Evolutionary conservation across 2,113 vertebrate genomes (phyloP), one percentile per base, ranked within the genome.

Genomic region (Eira barbara): DNA sequence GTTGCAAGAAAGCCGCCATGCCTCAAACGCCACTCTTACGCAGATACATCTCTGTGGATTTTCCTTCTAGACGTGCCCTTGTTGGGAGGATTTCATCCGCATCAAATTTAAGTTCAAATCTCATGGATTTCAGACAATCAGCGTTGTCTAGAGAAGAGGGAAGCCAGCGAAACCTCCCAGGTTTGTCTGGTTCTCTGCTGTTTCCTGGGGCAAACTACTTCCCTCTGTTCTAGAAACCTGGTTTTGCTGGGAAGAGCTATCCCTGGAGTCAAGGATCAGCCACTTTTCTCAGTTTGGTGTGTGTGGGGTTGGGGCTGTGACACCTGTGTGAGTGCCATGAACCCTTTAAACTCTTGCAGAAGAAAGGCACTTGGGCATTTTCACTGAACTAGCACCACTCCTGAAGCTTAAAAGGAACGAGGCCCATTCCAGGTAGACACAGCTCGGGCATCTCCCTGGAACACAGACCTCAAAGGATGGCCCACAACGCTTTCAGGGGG

Each of bases 41-140:
- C 18, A 39, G 45, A 47, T 36, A 1, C 2, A 2, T 1, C 0
- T 21, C 8, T 14, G 3, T 34, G 25, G 36, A 29, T 23, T 81
- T 59, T 82, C 39, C 1, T 63, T 29, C 29, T 14, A 45, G 57
- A 27, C 2, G 6, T 9, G 47, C 15, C 57, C 27, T 81, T 71
- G 29, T 47, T 78, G 49, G 31, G 47, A 85, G 63, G 86, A 18
- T 29, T n/a, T 47, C 63, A 39, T 21, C 25, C 59, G 63, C 21
- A 10, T 31, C 52, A 81, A 57, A 4, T 57, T 91, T 57, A 83
- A 96, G 36, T 63, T 80, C 31, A 93, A 42, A 49, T 39, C 27
- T 49, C 47, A 6, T 23, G 45, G 36, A 71, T 31, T 79, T 36
- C 13, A 20, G 7, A 86, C 21, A 96, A 17, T 0, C 9, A 63